Evolutionary conservation across 2,113 vertebrate genomes (phyloP).

Genomic region (Melanerpes formicivorus): DNA sequence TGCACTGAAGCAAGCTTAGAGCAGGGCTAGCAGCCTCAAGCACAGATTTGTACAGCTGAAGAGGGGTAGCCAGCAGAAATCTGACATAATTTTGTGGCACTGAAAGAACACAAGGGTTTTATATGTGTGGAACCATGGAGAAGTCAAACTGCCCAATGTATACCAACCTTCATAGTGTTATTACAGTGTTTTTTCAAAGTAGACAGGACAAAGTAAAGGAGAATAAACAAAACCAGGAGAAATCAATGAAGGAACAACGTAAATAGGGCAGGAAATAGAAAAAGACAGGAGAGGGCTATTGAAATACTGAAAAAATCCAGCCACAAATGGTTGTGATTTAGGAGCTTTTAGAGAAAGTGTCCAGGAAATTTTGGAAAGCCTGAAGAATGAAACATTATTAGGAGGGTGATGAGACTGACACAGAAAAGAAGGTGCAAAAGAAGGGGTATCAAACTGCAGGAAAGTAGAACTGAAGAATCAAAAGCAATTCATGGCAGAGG

Average conservation of each 20-base stretch:
- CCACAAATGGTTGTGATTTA: not conserved
- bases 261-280: not conserved
- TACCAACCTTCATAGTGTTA: not conserved
- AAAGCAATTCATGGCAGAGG: not conserved
- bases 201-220: not conserved
- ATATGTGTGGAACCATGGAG: not conserved
- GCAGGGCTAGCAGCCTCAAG: not conserved
- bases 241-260: not conserved
- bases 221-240: not conserved
- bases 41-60: not conserved
- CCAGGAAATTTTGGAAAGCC: too few species aligned
- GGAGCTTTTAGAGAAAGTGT: not conserved
- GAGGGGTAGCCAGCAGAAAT: not conserved
- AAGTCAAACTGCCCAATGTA: not conserved
- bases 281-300: not conserved
- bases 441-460: not conserved
- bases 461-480: not conserved
- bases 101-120: not conserved
- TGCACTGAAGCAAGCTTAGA: not conserved
- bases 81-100: not conserved
- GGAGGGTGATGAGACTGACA: not conserved
- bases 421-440: not conserved
- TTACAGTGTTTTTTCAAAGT: not conserved
- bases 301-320: not conserved
- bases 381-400: not conserved